Base-by-base conservation (phyloP, 1,140 invertebrate species). In the Carposina sasakii region DNA sequence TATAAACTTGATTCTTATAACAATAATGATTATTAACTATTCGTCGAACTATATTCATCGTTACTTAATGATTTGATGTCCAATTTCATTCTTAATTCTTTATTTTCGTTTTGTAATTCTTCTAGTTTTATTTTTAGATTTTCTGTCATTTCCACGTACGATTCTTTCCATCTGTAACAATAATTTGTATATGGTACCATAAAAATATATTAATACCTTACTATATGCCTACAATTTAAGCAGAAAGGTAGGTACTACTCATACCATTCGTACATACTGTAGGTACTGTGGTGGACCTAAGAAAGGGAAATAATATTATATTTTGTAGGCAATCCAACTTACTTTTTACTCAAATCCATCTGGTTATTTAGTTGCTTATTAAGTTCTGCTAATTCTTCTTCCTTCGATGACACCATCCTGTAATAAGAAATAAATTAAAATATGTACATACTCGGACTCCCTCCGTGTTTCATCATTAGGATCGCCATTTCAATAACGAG, bases 51-150 rank as follows among this genome's bases (percentile, higher is more conserved):
- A 15, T 54, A 52, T 1, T 62, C 60, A 26, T 54, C 51, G 40
- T 23, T 70, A 57, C 65, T 71, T 58, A 54, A 65, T 68, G 67
- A 85, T 47, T 48, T 63, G 53, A 69, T 58, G 20, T 83, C 82
- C 56, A 83, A 85, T 57, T 76, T 69, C 12, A 74, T 51, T 24
- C 89, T 81, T 53, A 85, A 71, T 62, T 86, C 64, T 20, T 70
- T 73, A 52, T 91, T 90, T 71, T 90, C 89, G 41, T 82, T 77
- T 23, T 76, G 72, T 9, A 91, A 61, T 48, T 87, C 76, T 48
- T 87, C 85, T 8, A 88, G 72, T 56, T 87, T 87, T 36, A 70
- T 82, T 66, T 90, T 88, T 49, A 91, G 86, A 67, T 88, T 90
- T 1, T 72, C 68, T 4, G 88, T 88, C 52, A 91, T 85, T 30